phyloP scores from a whole-genome alignment of 2,888 invertebrate species.

The Amblyjoppa fuscipennis region DNA sequence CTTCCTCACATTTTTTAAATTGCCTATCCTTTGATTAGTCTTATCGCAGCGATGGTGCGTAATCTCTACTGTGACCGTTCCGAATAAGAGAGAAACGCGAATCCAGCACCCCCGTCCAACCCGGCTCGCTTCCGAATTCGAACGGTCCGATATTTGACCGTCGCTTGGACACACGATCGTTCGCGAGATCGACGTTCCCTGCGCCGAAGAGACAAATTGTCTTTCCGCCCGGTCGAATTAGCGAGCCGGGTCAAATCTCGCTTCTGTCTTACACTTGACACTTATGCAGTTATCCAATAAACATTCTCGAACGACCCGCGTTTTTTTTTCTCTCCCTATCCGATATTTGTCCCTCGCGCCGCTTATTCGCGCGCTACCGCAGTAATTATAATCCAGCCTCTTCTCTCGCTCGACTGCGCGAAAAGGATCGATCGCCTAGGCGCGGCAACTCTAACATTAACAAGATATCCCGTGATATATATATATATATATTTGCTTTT shows the following conservation, averaged over 20 bases:
- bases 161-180: neutral
- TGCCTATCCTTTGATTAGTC: conserved; percentile 43
- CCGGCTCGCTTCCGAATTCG: neutral
- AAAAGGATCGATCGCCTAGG: conserved; percentile 29
- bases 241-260: neutral
- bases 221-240: conserved; percentile 7
- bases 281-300: neutral
- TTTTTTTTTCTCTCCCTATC: neutral
- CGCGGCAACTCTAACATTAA: conserved; percentile 38
- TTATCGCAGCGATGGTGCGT: conserved; percentile 39
- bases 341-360: neutral
- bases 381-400: conserved; percentile 33
- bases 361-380: conserved; percentile 9
- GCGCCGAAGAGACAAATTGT: conserved; percentile 9
- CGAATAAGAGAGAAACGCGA: neutral
- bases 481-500: conserved; percentile 19
- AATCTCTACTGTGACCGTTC: neutral
- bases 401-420: conserved; percentile 19
- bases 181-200: conserved; percentile 15
- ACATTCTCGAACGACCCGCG: conserved; percentile 46
- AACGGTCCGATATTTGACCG: neutral
- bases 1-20: neutral
- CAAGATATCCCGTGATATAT: conserved; percentile 25
- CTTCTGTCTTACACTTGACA: conserved; percentile 1
- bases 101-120: neutral